A percentile compares a stretch with the other conserved stretches of the same genome.
Conservation (phyloP, 1,140 invertebrate species). For the Drosophila tani region DNA sequence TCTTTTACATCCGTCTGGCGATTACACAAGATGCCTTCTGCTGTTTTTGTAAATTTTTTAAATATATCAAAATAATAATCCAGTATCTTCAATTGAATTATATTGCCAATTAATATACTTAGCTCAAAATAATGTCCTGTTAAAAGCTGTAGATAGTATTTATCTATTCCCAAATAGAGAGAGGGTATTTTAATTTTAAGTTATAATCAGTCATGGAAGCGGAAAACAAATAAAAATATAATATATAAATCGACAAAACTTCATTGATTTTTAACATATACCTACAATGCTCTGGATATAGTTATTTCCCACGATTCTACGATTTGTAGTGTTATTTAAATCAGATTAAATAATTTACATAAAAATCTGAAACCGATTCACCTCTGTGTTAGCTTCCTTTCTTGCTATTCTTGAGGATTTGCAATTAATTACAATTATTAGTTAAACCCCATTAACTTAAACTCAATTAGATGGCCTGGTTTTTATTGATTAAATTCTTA, state of each 20-base stretch:
- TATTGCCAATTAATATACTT: too few relatives aligned
- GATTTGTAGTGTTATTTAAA: neutral
- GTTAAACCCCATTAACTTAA: neutral
- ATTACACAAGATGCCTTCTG: too few relatives aligned
- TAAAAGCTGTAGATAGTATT: neutral
- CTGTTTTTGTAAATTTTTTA: too few relatives aligned
- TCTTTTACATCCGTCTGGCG: too few relatives aligned
- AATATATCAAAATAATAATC: neutral
- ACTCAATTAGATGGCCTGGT: slow-evolving; percentile 9
- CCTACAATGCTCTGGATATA: too few relatives aligned
- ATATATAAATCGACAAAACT: too few relatives aligned
- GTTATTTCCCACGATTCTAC: too few relatives aligned
- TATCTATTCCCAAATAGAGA: neutral
- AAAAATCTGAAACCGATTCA: neutral
- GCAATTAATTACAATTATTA: too few relatives aligned
- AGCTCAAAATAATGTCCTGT: neutral
- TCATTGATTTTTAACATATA: too few relatives aligned
- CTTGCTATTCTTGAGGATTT: too few relatives aligned
- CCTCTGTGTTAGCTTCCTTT: neutral
- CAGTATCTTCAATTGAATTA: neutral
- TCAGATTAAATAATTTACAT: neutral
- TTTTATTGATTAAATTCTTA: slow-evolving; percentile 7
- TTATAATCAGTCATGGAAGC: neutral
- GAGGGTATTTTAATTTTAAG: neutral
- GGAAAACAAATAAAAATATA: too few relatives aligned